These are phyloP conservation scores for Psittacula derbiana DNA, from an alignment of 2,797 vertebrate species.

Conservation along the genomic window DNA sequence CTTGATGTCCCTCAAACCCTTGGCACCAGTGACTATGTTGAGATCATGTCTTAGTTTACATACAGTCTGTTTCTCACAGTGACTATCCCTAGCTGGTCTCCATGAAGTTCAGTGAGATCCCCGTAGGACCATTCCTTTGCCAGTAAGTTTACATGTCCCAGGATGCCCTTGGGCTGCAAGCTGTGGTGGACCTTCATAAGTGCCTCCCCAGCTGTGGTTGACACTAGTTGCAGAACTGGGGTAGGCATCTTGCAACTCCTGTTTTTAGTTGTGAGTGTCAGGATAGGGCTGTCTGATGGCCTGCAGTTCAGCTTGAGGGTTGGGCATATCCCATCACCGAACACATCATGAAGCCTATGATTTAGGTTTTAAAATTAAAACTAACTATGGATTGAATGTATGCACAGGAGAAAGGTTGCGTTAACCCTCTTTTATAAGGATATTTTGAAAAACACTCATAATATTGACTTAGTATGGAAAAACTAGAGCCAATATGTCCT, in stretches of 20 bases:
- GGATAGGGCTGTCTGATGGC: not conserved
- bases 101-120: not conserved
- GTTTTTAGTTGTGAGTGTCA: not conserved
- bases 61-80: not conserved
- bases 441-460: not conserved
- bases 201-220: not conserved
- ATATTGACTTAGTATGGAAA: not conserved
- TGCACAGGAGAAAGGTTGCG: not conserved
- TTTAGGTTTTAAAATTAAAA: not conserved
- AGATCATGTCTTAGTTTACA: not conserved
- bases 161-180: not conserved
- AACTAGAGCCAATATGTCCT: not conserved
- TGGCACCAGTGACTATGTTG: not conserved
- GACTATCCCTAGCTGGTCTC: not conserved
- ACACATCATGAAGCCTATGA: not conserved
- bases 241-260: not conserved
- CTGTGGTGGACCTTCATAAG: not conserved
- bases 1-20: not conserved
- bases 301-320: not conserved
- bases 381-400: not conserved
- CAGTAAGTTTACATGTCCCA: not conserved
- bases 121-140: accelerated
- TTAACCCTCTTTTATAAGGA: not conserved
- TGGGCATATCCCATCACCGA: not conserved
- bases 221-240: not conserved